Evolutionary conservation across 1,140 invertebrate genomes (phyloP), one percentile per base, ranked within the genome.

Genomic region (Zaprionus capensis): DNA sequence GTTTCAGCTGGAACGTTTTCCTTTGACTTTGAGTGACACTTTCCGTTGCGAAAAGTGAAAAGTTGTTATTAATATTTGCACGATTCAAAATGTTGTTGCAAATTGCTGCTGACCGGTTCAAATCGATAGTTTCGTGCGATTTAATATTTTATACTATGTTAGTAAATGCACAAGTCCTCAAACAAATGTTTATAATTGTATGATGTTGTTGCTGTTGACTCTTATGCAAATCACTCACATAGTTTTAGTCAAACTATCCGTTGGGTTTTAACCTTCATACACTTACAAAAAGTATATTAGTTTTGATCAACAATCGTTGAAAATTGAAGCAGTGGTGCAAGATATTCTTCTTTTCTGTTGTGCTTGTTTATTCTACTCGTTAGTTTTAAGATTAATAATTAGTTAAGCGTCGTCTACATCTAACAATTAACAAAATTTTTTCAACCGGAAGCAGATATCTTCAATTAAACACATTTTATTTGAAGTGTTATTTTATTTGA

Each of bases 1-100:
- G 7, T 17, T 46, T 46, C 6, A 46, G 41, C 41, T 46, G 49
- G 51, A 73, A 76, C 53, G 63, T 74, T 76, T 88, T 70, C 72
- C 76, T 64, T 17, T 80, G 85, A 90, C 85, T 84, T 88, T 88
- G 85, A 88, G 85, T 88, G 85, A 88, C 85, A 88, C 77, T 88
- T 88, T 88, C 81, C 85, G 85, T 59, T 90, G 85, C 73, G 72
- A 82, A 82, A 90, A 88, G 85, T 88, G 85, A 90, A 88, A 88
- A 88, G 85, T 90, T 90, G 80, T 71, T 87, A 76, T 90, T 90
- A 81, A 84, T 80, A 81, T 72, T 78, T 57, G 44, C 65, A 78
- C 17, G 34, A 64, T 68, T 80, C 76, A 80, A 83, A 82, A 84
- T 46, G 80, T 38, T 74, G 74, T 70, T 70, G 55, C 24, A 72